Conservation (phyloP, 2,888 invertebrate species). For the Meteorus cinctellus region DNA sequence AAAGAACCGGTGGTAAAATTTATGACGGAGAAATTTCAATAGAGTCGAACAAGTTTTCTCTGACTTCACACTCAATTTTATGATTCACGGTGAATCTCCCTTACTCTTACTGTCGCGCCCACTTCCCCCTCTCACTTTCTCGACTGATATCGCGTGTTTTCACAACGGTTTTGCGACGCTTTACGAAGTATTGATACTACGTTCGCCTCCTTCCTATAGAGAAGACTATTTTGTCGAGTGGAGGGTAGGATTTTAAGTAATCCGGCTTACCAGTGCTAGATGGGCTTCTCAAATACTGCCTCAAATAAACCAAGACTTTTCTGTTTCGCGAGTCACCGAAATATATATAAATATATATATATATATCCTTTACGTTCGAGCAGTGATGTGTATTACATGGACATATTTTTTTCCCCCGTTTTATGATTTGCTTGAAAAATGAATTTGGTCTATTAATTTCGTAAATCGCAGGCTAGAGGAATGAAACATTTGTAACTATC, state of each 20-base stretch:
- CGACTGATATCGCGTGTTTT: constrained; percentile 27
- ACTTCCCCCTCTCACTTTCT: too few relatives aligned
- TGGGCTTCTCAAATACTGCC: background rate
- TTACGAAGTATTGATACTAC: constrained; percentile 18
- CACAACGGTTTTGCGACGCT: constrained; percentile 14
- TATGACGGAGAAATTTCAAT: constrained; percentile 35
- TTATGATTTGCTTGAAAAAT: too few relatives aligned
- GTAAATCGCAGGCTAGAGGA: background rate
- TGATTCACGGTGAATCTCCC: constrained; percentile 25
- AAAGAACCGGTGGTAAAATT: constrained; percentile 26
- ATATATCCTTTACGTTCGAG: too few relatives aligned
- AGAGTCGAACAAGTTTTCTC: constrained; percentile 31
- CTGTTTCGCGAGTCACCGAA: background rate
- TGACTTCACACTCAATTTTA: constrained; percentile 27
- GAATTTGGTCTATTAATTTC: too few relatives aligned
- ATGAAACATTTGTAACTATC: constrained; percentile 1
- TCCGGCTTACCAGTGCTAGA: constrained; percentile 15
- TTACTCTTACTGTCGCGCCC: background rate
- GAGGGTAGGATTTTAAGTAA: constrained; percentile 17
- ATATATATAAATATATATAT: background rate
- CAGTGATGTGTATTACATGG: too few relatives aligned
- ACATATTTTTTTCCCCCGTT: too few relatives aligned
- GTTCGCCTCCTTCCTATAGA: background rate
- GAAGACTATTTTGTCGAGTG: background rate
- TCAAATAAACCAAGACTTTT: constrained; percentile 8